These are phyloP conservation scores for Lichenostomus cassidix DNA, from an alignment of 2,113 vertebrate genomes.

Conservation along the genomic window DNA sequence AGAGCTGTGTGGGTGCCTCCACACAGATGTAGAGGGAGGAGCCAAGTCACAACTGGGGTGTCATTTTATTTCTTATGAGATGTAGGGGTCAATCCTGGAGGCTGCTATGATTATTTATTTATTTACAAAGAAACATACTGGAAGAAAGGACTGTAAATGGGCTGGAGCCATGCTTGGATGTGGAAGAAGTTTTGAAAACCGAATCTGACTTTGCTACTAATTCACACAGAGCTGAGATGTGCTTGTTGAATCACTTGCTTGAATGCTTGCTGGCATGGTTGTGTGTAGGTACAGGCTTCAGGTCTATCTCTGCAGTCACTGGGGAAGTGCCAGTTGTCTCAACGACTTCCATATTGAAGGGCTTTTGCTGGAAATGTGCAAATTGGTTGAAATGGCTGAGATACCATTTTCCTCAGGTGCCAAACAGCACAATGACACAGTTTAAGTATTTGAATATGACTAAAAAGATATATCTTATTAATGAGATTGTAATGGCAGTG, in stretches of 20 bases:
- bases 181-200: background rate
- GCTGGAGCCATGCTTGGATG: background rate
- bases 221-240: background rate
- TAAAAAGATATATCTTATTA: background rate
- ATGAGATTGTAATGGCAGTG: background rate
- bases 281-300: background rate
- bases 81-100: background rate
- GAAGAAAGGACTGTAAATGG: background rate
- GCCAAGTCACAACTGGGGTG: background rate
- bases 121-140: background rate
- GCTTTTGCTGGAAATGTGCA: background rate
- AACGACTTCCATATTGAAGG: background rate
- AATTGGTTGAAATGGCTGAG: background rate
- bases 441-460: background rate
- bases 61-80: background rate
- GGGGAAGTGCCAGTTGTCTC: background rate
- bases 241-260: background rate
- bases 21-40: accelerated
- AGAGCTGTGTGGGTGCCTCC: background rate
- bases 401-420: background rate
- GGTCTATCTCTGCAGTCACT: background rate
- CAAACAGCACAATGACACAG: background rate
- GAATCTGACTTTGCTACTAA: background rate
- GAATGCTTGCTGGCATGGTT: background rate
- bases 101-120: background rate